Evolutionary conservation across 2,888 invertebrate species (phyloP), one percentile per base, ranked within the genome.

Genomic region (Patella depressa): DNA sequence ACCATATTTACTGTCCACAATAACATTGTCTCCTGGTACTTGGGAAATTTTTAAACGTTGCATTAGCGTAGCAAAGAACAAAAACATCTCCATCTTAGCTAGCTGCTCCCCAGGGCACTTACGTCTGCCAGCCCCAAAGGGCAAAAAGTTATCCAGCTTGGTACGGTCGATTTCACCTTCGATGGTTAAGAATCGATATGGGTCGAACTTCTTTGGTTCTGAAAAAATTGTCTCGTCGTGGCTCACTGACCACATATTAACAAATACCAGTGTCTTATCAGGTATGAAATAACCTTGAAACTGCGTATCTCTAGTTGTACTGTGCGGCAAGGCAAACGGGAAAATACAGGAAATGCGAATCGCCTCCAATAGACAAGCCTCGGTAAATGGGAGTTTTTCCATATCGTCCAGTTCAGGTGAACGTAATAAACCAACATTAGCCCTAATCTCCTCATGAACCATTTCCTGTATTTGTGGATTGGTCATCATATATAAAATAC

Each of bases 301-400:
- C 17, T 81, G 59, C 0, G 88, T 87, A 72, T 86, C 87, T 53
- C 81, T 80, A 5, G 87, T 87, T n/a, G 89, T 88, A 74, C 85
- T 84, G 83, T 89, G 90, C 0, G 90, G 90, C 29, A 89, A 78
- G 0, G 86, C 88, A 45, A 90, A 85, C 0, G 89, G 89, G 74
- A 88, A 86, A 57, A 90, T 86, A 45, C 87, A 85, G 0, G 88
- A 84, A 73, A 85, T 84, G 9, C 89, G 82, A 79, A 88, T 82
- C 3, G 84, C 83, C 77, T 90, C 89, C 53, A 87, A 73, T 2
- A 89, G 75, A 57, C 83, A 80, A 9, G 88, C 89, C 78, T 89
- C 86, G 9, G 86, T 85, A 83, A 84, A 86, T 3, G 88, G 88
- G 19, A 88, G 77, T 11, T 80, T 72, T 34, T 79, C 29, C 15